These are phyloP conservation scores for Bombus sibiricus DNA, from an alignment of 1,140 invertebrate species.

Conservation along the genomic window DNA sequence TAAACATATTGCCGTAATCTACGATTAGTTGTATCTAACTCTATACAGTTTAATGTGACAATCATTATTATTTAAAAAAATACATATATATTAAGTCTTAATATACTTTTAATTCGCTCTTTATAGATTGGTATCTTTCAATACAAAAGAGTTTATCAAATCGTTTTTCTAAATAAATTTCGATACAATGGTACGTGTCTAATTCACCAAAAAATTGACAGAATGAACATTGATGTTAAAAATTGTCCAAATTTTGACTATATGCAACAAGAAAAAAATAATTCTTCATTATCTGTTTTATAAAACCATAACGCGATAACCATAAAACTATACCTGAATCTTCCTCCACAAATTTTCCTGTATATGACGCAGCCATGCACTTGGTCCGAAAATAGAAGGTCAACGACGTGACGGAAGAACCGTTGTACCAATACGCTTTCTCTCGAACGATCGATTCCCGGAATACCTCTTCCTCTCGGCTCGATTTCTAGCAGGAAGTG, in stretches of 20 bases:
- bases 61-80: background rate
- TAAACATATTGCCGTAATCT: background rate
- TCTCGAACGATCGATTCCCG: constrained; percentile 38
- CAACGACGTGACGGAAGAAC: constrained; percentile 45
- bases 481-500: constrained; percentile 21
- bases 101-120: too few relatives aligned
- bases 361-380: too few relatives aligned
- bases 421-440: constrained; percentile 50
- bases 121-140: too few relatives aligned
- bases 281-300: background rate
- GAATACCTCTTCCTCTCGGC: constrained; percentile 27
- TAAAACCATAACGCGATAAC: background rate
- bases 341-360: background rate
- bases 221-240: too few relatives aligned
- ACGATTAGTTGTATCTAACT: background rate
- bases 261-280: too few relatives aligned
- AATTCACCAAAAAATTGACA: too few relatives aligned
- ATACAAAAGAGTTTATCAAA: too few relatives aligned
- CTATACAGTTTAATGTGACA: background rate
- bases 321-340: background rate
- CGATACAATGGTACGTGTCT: too few relatives aligned
- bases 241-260: too few relatives aligned
- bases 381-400: constrained; percentile 26
- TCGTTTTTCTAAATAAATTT: too few relatives aligned
- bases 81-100: too few relatives aligned